A percentile compares a stretch with the other conserved stretches of the same genome.
Conservation (phyloP, 2,797 vertebrate genomes). For the Jordanella pulchra region DNA sequence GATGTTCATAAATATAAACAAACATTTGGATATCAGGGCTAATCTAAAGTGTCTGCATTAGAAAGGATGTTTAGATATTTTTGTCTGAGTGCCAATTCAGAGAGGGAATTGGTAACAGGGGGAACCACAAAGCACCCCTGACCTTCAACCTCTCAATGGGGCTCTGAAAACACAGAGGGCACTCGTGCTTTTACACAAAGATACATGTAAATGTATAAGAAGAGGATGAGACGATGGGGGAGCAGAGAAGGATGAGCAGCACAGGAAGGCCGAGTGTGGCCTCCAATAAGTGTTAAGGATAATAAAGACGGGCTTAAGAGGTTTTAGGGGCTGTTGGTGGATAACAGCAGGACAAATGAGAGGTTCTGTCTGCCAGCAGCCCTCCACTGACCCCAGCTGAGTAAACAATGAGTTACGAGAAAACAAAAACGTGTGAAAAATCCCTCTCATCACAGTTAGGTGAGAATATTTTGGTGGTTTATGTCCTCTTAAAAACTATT, state of each 20-base stretch:
- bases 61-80: constrained; percentile 72
- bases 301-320: constrained; percentile 71
- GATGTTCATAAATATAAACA: constrained; percentile 38
- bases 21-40: constrained; percentile 44
- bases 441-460: constrained; percentile 48
- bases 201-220: constrained; percentile 28
- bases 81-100: constrained; percentile 53
- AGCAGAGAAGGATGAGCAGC: constrained; percentile 21
- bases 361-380: constrained; percentile 59
- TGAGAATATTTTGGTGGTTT: constrained; percentile 27
- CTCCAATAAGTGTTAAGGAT: constrained; percentile 69
- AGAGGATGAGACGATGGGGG: constrained; percentile 19
- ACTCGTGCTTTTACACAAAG: constrained; percentile 37
- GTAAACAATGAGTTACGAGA: constrained; percentile 70
- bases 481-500: neutral
- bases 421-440: constrained; percentile 50
- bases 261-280: constrained; percentile 65
- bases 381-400: constrained; percentile 73
- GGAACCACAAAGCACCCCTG: constrained; percentile 45
- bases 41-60: constrained; percentile 42
- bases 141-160: constrained; percentile 67
- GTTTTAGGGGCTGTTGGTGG: constrained; percentile 66
- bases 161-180: constrained; percentile 59
- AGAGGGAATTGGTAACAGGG: constrained; percentile 44
- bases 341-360: constrained; percentile 77